Evolutionary conservation across 2,888 invertebrate species (phyloP).

Genomic region (Sympetrum striolatum): DNA sequence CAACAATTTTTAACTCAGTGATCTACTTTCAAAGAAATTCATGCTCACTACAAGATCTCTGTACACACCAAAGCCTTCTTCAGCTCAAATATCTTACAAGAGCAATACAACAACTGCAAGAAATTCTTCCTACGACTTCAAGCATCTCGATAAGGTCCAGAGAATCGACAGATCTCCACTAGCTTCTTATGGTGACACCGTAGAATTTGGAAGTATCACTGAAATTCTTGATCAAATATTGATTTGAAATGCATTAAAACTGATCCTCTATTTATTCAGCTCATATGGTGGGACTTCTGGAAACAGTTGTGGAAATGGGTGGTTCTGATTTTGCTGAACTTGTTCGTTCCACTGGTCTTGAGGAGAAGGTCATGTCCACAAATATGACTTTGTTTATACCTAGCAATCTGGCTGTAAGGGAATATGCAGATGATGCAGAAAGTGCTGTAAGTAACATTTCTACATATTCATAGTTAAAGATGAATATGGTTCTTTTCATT

Average conservation of each 20-base stretch:
- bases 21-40: neutral
- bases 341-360: conserved; percentile 62
- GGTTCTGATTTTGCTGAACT: conserved; percentile 67
- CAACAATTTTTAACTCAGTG: neutral
- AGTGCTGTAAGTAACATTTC: conserved; percentile 58
- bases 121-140: neutral
- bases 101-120: neutral
- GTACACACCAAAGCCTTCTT: neutral
- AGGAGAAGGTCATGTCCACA: conserved; percentile 60
- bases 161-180: neutral
- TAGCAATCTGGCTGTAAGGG: conserved; percentile 59
- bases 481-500: too few species aligned
- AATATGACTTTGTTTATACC: conserved; percentile 65
- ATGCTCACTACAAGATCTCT: neutral
- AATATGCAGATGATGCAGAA: conserved; percentile 58
- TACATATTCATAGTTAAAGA: neutral
- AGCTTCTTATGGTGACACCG: neutral
- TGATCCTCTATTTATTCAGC: conserved; percentile 57
- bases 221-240: neutral
- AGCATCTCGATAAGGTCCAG: neutral
- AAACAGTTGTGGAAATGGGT: conserved; percentile 66
- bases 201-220: neutral
- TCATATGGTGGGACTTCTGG: conserved; percentile 65
- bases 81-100: neutral
- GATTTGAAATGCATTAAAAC: neutral